Evolutionary conservation across 2,797 vertebrate genomes (phyloP), one percentile per base, ranked within the genome.

Genomic region (Taenioides sp.): DNA sequence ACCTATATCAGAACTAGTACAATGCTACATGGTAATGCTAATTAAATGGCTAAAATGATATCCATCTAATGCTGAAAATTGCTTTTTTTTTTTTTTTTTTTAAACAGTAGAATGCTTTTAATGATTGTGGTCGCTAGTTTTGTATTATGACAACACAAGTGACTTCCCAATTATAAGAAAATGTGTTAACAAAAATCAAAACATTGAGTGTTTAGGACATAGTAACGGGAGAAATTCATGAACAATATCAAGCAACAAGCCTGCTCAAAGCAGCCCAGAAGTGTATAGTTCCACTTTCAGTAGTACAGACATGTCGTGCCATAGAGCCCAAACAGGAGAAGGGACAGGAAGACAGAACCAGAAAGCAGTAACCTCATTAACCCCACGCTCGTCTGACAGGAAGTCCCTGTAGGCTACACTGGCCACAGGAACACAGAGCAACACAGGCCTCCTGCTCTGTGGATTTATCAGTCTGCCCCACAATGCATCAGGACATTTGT

Each of bases 361-460:
- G 89, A 89, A 91, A 89, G 76, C 71, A 64, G 73, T 82, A 90
- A 91, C 86, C 90, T 89, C 86, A 88, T 91, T 92, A 92, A 80
- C 84, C 84, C 66, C n/a, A 12, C 72, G 78, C 78, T 80, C n/a
- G 79, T 86, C 84, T 87, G 86, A 86, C 85, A 91, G 86, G 88
- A 91, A 89, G 81, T 76, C 84, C 90, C 87, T 86, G 84, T 82
- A 86, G 86, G 85, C 84, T 62, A 49, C 50, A 72, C 76, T 78
- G 78, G 67, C 58, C 55, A 60, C 60, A 52, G 10, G 40, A 77
- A 75, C 55, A 69, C 12, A 72, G 70, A 79, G 69, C 76, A 79
- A 67, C 72, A 75, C 67, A 16, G 23, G 79, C 74, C 85, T 76
- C 75, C 65, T 76, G 82, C 82, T 89, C 84, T 84, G 71, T 80